Evolutionary conservation across 2,797 vertebrate genomes (phyloP).

Genomic region (Melanotaenia trifasciata): DNA sequence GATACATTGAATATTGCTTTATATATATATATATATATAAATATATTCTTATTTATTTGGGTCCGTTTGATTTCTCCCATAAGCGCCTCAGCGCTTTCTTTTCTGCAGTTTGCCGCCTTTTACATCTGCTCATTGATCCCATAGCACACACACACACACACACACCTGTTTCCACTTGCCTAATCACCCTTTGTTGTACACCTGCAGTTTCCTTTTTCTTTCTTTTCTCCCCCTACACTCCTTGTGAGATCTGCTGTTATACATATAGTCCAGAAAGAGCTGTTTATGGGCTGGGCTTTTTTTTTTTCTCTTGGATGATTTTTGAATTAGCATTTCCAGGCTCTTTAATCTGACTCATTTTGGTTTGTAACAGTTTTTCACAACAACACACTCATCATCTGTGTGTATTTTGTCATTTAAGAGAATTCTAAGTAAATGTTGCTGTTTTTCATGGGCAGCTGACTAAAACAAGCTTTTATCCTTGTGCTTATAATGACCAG

Average conservation of each 20-base stretch:
- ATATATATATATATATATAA: too few relatives aligned
- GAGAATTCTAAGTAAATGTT: not conserved
- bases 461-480: not conserved
- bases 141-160: not conserved
- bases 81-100: not conserved
- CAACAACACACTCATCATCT: not conserved
- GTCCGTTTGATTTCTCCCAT: not conserved
- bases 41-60: not conserved
- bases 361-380: not conserved
- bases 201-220: not conserved
- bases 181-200: slow-evolving; percentile 7
- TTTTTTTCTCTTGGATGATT: too few relatives aligned
- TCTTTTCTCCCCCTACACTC: not conserved
- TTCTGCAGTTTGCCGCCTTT: not conserved
- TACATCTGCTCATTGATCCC: not conserved
- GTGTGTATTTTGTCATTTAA: not conserved
- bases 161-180: slow-evolving; percentile 15
- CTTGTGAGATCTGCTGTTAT: not conserved
- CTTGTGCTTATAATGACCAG: not conserved
- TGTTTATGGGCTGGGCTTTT: not conserved
- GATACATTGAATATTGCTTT: too few relatives aligned
- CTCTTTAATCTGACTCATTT: too few relatives aligned
- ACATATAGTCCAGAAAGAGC: not conserved
- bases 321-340: too few relatives aligned
- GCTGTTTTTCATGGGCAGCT: not conserved